phyloP scores from a whole-genome alignment of 2,888 invertebrate species.

The Agrochola litura region DNA sequence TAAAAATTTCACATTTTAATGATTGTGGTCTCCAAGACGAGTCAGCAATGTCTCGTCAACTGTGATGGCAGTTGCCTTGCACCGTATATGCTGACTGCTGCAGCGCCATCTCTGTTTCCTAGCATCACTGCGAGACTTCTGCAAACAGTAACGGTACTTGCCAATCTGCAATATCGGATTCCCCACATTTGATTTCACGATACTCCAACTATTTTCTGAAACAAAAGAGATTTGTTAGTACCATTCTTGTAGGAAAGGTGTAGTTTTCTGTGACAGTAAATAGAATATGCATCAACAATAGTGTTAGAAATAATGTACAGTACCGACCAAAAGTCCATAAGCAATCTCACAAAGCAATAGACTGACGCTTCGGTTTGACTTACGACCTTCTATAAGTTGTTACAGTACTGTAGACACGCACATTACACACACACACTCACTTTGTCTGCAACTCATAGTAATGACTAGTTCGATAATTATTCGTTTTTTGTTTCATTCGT shows the following conservation, averaged over 20 bases:
- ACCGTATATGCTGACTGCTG: constrained; percentile 58
- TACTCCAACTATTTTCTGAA: constrained; percentile 32
- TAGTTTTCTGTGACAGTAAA: background rate
- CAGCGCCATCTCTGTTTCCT: constrained; percentile 67
- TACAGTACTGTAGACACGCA: no score
- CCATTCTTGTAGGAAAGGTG: background rate
- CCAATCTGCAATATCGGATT: constrained; percentile 67
- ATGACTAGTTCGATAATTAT: no score
- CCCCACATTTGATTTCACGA: constrained; percentile 66
- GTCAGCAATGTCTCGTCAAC: constrained; percentile 38
- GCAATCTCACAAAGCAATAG: no score
- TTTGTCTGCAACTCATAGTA: no score
- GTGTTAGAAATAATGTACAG: background rate
- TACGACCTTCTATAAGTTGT: no score
- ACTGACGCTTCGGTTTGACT: no score
- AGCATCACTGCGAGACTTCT: constrained; percentile 40
- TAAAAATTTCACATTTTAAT: constrained; percentile 21
- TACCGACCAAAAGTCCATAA: no score
- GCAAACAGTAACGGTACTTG: constrained; percentile 70
- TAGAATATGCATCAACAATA: background rate
- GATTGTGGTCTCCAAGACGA: constrained; percentile 48
- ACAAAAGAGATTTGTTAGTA: constrained; percentile 14
- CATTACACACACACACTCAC: no score
- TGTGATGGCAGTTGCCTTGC: constrained; percentile 55
- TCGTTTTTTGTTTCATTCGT: no score